These are phyloP conservation scores for Phyllopteryx taeniolatus DNA, from an alignment of 2,113 vertebrate species.

Conservation along the genomic window DNA sequence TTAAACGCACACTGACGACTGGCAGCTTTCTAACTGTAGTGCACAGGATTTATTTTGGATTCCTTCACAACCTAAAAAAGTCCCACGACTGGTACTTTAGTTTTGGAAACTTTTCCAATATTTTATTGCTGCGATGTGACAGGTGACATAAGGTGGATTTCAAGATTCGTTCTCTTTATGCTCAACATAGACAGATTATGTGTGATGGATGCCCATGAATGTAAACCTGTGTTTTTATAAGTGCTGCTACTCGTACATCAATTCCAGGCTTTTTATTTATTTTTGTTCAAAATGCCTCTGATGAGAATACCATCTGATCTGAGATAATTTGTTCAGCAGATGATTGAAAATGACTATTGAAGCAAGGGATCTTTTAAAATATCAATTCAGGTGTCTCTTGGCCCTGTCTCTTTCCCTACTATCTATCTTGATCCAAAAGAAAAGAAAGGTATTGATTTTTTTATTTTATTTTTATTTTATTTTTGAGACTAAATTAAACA, in stretches of 20 bases:
- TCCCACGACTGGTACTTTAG: background rate
- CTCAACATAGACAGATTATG: background rate
- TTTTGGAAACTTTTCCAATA: background rate
- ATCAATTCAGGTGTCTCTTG: slow-evolving; percentile 28
- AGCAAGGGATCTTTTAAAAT: slow-evolving; percentile 41
- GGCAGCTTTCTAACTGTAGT: slow-evolving; percentile 1
- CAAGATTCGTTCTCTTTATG: background rate
- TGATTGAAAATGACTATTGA: slow-evolving; percentile 31
- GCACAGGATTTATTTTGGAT: slow-evolving; percentile 6
- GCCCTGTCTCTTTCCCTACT: slow-evolving; percentile 15
- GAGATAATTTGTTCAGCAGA: slow-evolving; percentile 63
- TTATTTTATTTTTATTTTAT: background rate
- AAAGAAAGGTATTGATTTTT: slow-evolving; percentile 16
- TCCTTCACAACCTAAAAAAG: background rate
- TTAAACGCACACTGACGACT: slow-evolving; percentile 18
- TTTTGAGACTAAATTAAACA: slow-evolving; percentile 15
- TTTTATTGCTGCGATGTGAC: slow-evolving; percentile 18
- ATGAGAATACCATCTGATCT: slow-evolving; percentile 69
- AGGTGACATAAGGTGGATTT: slow-evolving; percentile 5
- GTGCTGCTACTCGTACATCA: slow-evolving; percentile 21
- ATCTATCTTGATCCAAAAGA: background rate
- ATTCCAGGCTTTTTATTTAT: slow-evolving; percentile 32
- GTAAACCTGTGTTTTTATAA: slow-evolving; percentile 24
- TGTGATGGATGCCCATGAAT: slow-evolving; percentile 13
- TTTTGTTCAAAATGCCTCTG: slow-evolving; percentile 35